Base-by-base conservation (phyloP, 2,888 invertebrate genomes). In the Alcis repandata region DNA sequence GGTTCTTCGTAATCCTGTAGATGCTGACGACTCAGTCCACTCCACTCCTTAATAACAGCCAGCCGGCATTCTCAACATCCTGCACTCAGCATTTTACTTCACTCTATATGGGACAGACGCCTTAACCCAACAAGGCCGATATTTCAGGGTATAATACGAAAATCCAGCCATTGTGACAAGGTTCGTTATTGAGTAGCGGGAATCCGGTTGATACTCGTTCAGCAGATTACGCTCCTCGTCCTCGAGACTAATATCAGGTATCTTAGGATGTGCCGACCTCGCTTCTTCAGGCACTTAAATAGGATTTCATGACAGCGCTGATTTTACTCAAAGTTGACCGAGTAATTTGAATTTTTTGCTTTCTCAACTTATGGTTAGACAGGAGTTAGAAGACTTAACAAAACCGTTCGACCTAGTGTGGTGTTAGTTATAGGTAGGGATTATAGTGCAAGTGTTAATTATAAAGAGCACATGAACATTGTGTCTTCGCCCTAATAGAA, bases 191-290 rank as follows among this genome's bases (percentile, higher is more conserved):
- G 52, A 52, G 46, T 22, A 7, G 45, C 22, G 38, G 9, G n/a
- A 38, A 27, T 27, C 27, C 27, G 27, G 27, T 27, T 6, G 19
- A 32, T 17, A 48, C 53, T 53, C 32, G 58, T 48, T 63, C 63
- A 63, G 58, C 58, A 63, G 58, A 52, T 58, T 58, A 63, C 46
- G 32, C 3, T 11, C 51, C 17, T 46, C 27, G 1, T 36, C 9
- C 46, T 58, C 32, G 52, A 63, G 32, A 46, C 27, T 53, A 59
- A 52, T 27, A 32, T 52, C 58, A 59, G 63, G 63, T 63, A 53
- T 40, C 51, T 63, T 8, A 63, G 33, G 41, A 53, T 63, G 46
- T 53, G 63, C 41, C n/a, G 58, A 58, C 41, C 52, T 49, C 38
- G 41, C 45, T 38, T 10, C n/a, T 46, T 17, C 49, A 10, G 38